Evolutionary conservation across 92 coral and sea anemone species (phyloP), one percentile per base, ranked within the genome.

Genomic region (Actinernus sp.): DNA sequence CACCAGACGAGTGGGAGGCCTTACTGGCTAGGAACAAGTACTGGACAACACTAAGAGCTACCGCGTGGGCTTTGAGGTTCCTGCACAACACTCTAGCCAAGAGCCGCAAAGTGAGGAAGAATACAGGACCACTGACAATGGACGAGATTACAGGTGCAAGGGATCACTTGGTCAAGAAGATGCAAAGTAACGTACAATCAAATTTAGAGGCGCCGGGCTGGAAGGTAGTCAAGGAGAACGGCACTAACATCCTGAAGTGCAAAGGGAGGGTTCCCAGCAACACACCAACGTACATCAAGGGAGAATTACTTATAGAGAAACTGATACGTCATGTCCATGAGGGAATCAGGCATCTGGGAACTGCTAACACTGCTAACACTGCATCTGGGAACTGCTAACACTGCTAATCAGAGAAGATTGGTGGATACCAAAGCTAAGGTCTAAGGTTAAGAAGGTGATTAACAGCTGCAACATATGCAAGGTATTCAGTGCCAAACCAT

Each of bases 401-500:
- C 84, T 88, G n/a, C 61, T 58, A n/a, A 26, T 74, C 12, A 55
- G 92, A 59, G 83, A 79, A 16, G 50, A 79, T 5, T 80, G 84
- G 80, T 79, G 88, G 80, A 80, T 86, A 45, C 92, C 82, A 36
- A 46, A 31, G 58, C 67, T 87, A 36, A 47, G 93, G 44, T 52
- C 73, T 20, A 59, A 64, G 33, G 86, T 88, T 27, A 88, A 71
- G 85, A 76, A 77, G 50, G 33, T 53, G 3, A 64, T 66, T 61
- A 71, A 71, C n/a, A 52, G 58, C 24, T 77, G 86, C 38, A 54
- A 74, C 59, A 31, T 40, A 21, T 81, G 93, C 58, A 87, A 69
- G 27, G 45, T 38, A 1, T 81, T 52, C 56, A 58, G 63, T 48
- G 57, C 83, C 22, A 66, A 57, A 45, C 87, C 87, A 0, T 77